These are phyloP conservation scores for Cheilosia pagana DNA, from an alignment of 2,888 invertebrate genomes.

Conservation along the genomic window DNA sequence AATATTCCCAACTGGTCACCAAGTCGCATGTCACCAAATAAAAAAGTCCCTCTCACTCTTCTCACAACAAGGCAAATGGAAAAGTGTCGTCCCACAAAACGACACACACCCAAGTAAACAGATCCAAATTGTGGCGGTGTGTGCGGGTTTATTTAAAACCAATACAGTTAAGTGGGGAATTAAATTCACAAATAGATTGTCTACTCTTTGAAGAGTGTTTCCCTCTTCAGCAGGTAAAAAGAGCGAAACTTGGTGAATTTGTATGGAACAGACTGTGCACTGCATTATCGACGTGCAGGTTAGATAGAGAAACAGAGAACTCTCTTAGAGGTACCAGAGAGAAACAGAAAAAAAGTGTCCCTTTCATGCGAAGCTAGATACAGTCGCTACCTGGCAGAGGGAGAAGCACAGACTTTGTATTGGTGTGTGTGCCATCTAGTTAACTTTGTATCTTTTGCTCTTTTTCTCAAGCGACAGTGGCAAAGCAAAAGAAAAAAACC, in stretches of 20 bases:
- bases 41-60: slow-evolving; percentile 75
- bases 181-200: neutral
- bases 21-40: slow-evolving; percentile 77
- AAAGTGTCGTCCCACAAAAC: slow-evolving; percentile 75
- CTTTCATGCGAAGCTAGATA: slow-evolving; percentile 29
- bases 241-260: slow-evolving; percentile 60
- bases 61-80: slow-evolving; percentile 59
- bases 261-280: fast-evolving
- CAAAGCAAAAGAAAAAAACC: slow-evolving; percentile 27
- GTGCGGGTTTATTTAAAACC: slow-evolving; percentile 5
- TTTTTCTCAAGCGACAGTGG: slow-evolving; percentile 5
- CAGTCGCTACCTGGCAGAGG: neutral
- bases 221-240: neutral
- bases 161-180: neutral
- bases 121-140: neutral
- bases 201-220: slow-evolving; percentile 11
- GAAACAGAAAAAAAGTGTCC: slow-evolving; percentile 58
- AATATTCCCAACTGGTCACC: slow-evolving; percentile 77
- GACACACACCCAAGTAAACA: slow-evolving; percentile 53
- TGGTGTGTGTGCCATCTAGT: slow-evolving; percentile 24
- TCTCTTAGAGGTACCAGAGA: slow-evolving; percentile 40
- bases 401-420: neutral
- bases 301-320: slow-evolving; percentile 33
- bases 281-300: slow-evolving; percentile 37
- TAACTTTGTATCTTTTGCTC: slow-evolving; percentile 71